Conservation (phyloP, 2,888 invertebrate genomes). For the Gibbula magus region DNA sequence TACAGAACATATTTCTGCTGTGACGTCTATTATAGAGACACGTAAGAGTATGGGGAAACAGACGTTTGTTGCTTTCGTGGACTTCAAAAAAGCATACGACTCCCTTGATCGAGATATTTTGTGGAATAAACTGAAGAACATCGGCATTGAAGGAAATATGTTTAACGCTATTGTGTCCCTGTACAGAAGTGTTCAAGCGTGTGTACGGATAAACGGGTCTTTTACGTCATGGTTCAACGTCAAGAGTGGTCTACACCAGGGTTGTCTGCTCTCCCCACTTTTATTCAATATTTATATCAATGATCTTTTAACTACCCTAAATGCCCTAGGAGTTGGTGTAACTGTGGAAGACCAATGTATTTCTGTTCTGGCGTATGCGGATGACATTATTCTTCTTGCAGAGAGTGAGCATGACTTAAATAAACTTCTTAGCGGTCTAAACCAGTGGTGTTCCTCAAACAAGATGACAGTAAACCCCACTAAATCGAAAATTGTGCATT, state of each 20-base stretch:
- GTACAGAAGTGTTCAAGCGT: background rate
- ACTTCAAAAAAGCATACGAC: slow-evolving; percentile 2
- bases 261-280: slow-evolving; percentile 26
- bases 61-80: too few relatives aligned
- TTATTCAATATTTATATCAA: slow-evolving; percentile 30
- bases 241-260: slow-evolving; percentile 21
- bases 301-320: slow-evolving; percentile 16
- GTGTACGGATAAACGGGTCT: slow-evolving; percentile 3
- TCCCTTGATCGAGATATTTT: background rate
- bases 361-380: too few relatives aligned
- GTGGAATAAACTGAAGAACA: too few relatives aligned
- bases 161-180: slow-evolving; percentile 18
- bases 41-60: slow-evolving; percentile 1
- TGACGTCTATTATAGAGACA: slow-evolving; percentile 19
- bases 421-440: too few relatives aligned
- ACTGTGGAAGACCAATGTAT: too few relatives aligned
- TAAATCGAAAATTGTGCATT: too few relatives aligned
- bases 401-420: too few relatives aligned
- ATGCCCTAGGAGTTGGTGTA: too few relatives aligned
- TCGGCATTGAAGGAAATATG: slow-evolving; percentile 13
- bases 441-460: too few relatives aligned
- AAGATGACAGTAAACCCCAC: too few relatives aligned
- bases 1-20: background rate
- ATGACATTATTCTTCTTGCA: too few relatives aligned
- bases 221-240: slow-evolving; percentile 24